phyloP scores from a whole-genome alignment of 2,888 invertebrate species.

The Leptinotarsa haldemani region DNA sequence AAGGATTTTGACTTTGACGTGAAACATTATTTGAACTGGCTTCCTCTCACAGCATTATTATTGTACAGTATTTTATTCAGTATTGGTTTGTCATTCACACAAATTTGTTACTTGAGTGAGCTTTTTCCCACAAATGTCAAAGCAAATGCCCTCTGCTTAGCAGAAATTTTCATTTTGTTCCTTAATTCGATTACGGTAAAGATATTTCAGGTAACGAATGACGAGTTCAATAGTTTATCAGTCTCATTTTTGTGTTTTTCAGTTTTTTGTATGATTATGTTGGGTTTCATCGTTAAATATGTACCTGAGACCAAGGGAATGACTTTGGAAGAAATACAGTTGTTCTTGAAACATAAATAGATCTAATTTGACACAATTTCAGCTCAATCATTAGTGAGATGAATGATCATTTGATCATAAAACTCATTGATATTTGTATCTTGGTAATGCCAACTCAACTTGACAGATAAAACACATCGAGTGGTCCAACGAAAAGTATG shows the following conservation, averaged over 20 bases:
- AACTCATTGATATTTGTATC: too few relatives aligned
- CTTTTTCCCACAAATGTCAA: slow-evolving; percentile 70
- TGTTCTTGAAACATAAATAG: background rate
- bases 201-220: slow-evolving; percentile 68
- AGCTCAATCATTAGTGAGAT: too few relatives aligned
- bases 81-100: slow-evolving; percentile 59
- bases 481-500: too few relatives aligned
- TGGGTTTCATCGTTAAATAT: slow-evolving; percentile 71
- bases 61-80: slow-evolving; percentile 67
- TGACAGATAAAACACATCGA: too few relatives aligned
- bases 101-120: slow-evolving; percentile 62
- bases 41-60: slow-evolving; percentile 67
- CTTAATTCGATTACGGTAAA: slow-evolving; percentile 67
- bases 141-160: slow-evolving; percentile 70
- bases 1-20: slow-evolving; percentile 55
- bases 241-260: slow-evolving; percentile 76
- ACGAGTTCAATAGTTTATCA: slow-evolving; percentile 70
- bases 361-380: too few relatives aligned
- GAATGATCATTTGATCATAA: too few relatives aligned
- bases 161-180: slow-evolving; percentile 68
- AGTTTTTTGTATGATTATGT: slow-evolving; percentile 71
- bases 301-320: slow-evolving; percentile 80
- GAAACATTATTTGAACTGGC: slow-evolving; percentile 13
- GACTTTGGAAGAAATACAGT: slow-evolving; percentile 76
- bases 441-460: too few relatives aligned